These are phyloP conservation scores for Argentina silus DNA, from an alignment of 2,797 vertebrate genomes.

Conservation along the genomic window DNA sequence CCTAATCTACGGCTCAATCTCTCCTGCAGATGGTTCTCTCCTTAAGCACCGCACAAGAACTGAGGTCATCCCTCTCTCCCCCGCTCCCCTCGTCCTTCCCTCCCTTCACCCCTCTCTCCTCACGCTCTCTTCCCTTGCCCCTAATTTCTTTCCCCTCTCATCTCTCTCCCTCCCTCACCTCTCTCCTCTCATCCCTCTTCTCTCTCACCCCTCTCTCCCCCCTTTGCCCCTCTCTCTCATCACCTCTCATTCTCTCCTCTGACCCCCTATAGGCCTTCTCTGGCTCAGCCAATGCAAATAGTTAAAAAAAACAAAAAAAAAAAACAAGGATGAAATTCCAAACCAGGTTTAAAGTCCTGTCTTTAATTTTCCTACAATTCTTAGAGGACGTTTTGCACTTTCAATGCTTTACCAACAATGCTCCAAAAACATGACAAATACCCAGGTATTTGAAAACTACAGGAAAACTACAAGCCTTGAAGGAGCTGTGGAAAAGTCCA, in stretches of 20 bases:
- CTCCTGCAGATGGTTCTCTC: constrained; percentile 85
- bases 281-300: not conserved
- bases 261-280: constrained; percentile 45
- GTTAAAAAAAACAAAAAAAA: no score
- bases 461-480: no score
- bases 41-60: constrained; percentile 85
- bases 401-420: no score
- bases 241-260: constrained; percentile 40
- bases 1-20: constrained; percentile 87
- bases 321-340: no score
- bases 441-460: no score
- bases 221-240: constrained; percentile 49
- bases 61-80: constrained; percentile 76
- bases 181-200: not conserved
- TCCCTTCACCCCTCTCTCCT: not conserved
- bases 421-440: no score
- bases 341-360: no score
- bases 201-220: not conserved
- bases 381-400: no score
- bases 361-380: no score
- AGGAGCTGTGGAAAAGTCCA: no score
- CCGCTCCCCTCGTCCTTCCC: not conserved
- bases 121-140: not conserved
- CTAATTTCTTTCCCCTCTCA: constrained; percentile 47
- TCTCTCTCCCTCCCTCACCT: constrained; percentile 41